Evolutionary conservation across 2,888 invertebrate genomes (phyloP).

Genomic region (Drepanosiphum platanoidis): DNA sequence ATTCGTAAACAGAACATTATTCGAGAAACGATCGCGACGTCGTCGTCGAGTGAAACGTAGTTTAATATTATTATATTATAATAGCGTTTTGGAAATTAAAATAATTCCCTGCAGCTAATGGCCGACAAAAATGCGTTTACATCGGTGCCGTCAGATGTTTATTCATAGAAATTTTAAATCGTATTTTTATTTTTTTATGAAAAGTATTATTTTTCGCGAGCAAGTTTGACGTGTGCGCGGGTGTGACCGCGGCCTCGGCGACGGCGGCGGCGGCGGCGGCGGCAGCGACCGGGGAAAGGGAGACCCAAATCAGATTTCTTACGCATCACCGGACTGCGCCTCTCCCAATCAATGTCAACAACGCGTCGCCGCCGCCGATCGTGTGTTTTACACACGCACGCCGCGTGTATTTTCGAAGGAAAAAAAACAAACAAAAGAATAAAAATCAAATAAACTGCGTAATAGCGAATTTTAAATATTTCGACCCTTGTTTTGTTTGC

Average conservation of each 20-base stretch:
- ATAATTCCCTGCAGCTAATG: background rate
- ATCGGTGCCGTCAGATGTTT: background rate
- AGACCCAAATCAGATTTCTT: constrained; percentile 64
- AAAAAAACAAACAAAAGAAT: constrained; percentile 49
- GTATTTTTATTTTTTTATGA: background rate
- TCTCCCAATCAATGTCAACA: constrained; percentile 66
- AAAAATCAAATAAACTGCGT: constrained; percentile 11
- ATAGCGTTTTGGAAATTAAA: background rate
- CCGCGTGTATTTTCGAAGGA: constrained; percentile 61
- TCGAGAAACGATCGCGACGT: background rate
- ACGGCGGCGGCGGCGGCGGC: constrained; percentile 1
- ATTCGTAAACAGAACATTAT: background rate
- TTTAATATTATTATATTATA: too few relatives aligned
- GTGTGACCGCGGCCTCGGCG: constrained; percentile 60
- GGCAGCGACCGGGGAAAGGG: constrained; percentile 34
- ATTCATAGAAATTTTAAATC: constrained; percentile 51
- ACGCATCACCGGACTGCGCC: constrained; percentile 64
- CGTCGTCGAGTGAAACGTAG: background rate
- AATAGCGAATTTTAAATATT: constrained; percentile 11
- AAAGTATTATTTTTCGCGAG: constrained; percentile 16
- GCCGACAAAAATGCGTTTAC: background rate
- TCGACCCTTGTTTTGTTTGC: background rate
- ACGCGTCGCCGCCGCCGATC: constrained; percentile 66
- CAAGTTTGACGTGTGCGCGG: constrained; percentile 52
- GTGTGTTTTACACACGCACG: constrained; percentile 63